phyloP scores from a whole-genome alignment of 2,113 vertebrate species.

The Nesospiza acunhae region DNA sequence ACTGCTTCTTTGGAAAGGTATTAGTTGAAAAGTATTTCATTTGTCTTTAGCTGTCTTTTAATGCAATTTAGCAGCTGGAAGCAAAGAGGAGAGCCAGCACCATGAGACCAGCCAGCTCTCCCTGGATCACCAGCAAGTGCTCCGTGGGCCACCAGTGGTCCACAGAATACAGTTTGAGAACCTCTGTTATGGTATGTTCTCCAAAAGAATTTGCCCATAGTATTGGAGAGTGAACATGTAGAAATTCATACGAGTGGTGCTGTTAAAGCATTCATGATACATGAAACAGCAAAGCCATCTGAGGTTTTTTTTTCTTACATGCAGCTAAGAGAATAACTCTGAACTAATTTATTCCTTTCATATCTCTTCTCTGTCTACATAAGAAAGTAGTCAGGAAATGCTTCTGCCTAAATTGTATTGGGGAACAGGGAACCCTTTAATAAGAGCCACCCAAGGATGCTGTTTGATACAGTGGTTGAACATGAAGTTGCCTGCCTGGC shows the following conservation, averaged over 20 bases:
- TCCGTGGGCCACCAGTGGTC: conserved; percentile 52
- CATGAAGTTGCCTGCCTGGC: background rate
- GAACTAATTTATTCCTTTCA: conserved; percentile 28
- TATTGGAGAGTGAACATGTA: conserved; percentile 4
- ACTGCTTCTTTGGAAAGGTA: conserved; percentile 9
- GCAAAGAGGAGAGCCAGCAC: conserved; percentile 57
- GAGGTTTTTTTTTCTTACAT: conserved; percentile 5
- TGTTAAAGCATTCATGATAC: background rate
- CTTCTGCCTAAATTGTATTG: background rate
- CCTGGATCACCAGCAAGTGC: conserved; percentile 45
- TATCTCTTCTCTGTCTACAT: background rate
- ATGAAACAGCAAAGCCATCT: conserved; percentile 58
- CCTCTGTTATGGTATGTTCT: conserved; percentile 69
- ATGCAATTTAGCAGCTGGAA: conserved; percentile 66
- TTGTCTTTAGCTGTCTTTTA: conserved; percentile 61
- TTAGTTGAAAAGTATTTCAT: conserved; percentile 28
- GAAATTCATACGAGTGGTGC: background rate
- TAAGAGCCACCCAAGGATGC: background rate
- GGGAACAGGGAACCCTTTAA: background rate
- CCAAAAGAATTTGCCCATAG: background rate
- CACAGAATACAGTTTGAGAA: conserved; percentile 69
- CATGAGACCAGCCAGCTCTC: conserved; percentile 62
- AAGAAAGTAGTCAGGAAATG: background rate
- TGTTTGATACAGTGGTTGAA: background rate
- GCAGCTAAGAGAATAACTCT: background rate